Conservation (phyloP, 2,113 vertebrate genomes). For the Albula goreensis region DNA sequence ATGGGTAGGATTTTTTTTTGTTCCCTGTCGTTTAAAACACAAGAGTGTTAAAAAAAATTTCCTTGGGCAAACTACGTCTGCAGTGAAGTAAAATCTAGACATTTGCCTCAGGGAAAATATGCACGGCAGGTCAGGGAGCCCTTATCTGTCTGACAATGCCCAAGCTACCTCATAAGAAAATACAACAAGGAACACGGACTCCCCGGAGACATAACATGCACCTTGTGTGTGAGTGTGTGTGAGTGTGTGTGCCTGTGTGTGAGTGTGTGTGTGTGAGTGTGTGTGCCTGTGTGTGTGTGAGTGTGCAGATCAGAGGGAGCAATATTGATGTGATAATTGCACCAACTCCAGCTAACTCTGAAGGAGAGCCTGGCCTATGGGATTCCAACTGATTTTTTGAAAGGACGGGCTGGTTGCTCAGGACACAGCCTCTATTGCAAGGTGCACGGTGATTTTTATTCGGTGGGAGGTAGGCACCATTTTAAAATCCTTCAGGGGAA, state of each 20-base stretch:
- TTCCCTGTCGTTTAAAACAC: conserved; percentile 11
- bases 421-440: conserved; percentile 87
- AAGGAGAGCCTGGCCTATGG: conserved; percentile 79
- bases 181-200: conserved; percentile 73
- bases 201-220: conserved; percentile 80
- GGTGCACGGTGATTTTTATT: conserved; percentile 87
- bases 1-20: not conserved
- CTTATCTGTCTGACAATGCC: conserved; percentile 19
- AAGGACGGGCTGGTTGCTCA: conserved; percentile 90
- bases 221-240: conserved; percentile 64
- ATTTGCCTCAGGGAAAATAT: conserved; percentile 48
- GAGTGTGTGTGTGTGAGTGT: not conserved
- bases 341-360: conserved; percentile 84
- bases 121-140: conserved; percentile 33
- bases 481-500: conserved; percentile 82
- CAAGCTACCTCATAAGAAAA: conserved; percentile 51
- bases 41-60: conserved; percentile 2
- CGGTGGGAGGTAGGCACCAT: conserved; percentile 85
- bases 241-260: not conserved
- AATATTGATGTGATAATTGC: conserved; percentile 96
- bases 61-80: not conserved
- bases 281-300: not conserved
- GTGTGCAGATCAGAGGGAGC: conserved; percentile 75
- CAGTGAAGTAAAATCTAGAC: conserved; percentile 14
- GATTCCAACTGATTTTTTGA: conserved; percentile 85